Evolutionary conservation across 2,797 vertebrate genomes (phyloP).

Genomic region (Poeciliopsis paucimaculata): DNA sequence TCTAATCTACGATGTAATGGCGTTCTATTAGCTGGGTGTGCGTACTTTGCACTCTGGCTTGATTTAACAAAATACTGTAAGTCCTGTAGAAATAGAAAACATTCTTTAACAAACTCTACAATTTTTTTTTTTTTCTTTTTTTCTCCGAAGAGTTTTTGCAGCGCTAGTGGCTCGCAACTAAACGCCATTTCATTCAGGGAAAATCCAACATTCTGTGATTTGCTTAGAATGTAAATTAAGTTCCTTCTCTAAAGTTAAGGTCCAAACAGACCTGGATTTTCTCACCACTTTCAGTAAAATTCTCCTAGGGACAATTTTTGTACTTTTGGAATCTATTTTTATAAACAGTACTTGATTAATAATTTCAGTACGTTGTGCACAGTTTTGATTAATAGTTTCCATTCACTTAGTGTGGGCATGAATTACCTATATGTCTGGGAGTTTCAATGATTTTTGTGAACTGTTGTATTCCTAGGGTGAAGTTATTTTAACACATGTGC

Average conservation of each 20-base stretch:
- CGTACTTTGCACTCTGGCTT: neutral
- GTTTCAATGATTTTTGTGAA: neutral
- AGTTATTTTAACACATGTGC: neutral
- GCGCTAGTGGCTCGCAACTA: no score
- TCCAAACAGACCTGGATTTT: neutral
- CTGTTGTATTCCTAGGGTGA: neutral
- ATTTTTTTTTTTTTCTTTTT: no score
- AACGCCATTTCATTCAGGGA: neutral
- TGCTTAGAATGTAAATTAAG: neutral
- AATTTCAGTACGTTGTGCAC: neutral
- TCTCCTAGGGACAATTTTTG: neutral
- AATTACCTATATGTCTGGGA: neutral
- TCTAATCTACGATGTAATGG: neutral
- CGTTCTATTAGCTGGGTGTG: neutral
- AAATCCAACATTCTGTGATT: neutral
- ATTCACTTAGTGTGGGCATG: neutral
- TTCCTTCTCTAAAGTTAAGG: neutral
- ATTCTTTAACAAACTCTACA: neutral
- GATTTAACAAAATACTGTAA: neutral
- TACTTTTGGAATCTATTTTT: neutral
- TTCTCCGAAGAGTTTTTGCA: no score
- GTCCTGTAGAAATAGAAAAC: neutral
- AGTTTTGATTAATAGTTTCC: neutral
- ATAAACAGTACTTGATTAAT: neutral
- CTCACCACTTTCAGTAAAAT: neutral